phyloP scores from a whole-genome alignment of 2,797 vertebrate species.

The Danio jaintianensis region DNA sequence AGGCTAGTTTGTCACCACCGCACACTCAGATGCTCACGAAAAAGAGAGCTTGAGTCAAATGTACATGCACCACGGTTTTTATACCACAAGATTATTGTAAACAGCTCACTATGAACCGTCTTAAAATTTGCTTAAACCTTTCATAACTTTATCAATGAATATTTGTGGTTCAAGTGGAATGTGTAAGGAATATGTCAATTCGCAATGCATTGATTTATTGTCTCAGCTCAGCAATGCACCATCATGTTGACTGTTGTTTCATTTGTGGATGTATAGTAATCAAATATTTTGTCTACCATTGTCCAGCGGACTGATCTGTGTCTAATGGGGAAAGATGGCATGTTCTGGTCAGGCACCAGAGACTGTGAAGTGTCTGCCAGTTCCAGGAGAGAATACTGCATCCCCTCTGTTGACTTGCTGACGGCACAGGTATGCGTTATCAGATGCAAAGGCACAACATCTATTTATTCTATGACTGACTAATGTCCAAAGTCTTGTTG shows the following conservation, averaged over 20 bases:
- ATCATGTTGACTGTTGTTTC: neutral
- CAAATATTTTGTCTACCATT: conserved; percentile 1
- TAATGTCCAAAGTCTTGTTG: conserved; percentile 21
- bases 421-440: conserved; percentile 88
- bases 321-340: conserved; percentile 62
- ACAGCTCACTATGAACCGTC: too few species aligned
- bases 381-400: conserved; percentile 86
- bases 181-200: too few species aligned
- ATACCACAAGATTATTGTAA: too few species aligned
- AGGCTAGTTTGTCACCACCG: too few species aligned
- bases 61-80: too few species aligned
- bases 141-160: too few species aligned
- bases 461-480: conserved; percentile 5
- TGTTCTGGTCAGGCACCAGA: conserved; percentile 58
- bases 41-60: too few species aligned
- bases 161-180: too few species aligned
- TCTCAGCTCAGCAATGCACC: too few species aligned
- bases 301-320: conserved; percentile 71
- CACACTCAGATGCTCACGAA: too few species aligned
- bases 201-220: too few species aligned
- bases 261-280: neutral
- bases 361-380: conserved; percentile 68
- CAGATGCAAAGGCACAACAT: neutral
- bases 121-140: too few species aligned
- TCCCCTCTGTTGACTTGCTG: conserved; percentile 94